These are phyloP conservation scores for Eleutherodactylus coqui DNA, from an alignment of 2,797 vertebrate species.

Conservation along the genomic window DNA sequence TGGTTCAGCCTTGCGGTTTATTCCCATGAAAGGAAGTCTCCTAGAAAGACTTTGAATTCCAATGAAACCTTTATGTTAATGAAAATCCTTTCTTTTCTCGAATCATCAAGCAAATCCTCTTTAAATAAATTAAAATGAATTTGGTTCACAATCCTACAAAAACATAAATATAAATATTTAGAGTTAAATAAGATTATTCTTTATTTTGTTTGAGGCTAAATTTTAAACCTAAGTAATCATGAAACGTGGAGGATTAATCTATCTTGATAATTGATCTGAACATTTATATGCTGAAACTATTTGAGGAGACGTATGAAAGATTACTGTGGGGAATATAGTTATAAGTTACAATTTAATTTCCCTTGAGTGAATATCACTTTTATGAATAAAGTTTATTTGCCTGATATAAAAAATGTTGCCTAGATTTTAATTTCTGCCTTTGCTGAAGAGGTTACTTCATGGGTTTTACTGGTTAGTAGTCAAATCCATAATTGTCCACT, in stretches of 20 bases:
- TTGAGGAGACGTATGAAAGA: conserved; percentile 41
- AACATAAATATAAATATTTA: conserved; percentile 51
- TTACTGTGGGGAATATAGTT: conserved; percentile 30
- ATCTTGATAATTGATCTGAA: conserved; percentile 55
- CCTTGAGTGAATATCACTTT: conserved; percentile 49
- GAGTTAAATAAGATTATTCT: conserved; percentile 28
- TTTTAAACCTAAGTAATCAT: conserved; percentile 26
- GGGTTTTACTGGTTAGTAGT: not conserved
- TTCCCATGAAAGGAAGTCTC: not conserved
- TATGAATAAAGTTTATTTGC: conserved; percentile 37
- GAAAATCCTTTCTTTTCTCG: not conserved
- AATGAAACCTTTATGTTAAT: conserved; percentile 18
- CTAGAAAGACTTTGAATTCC: not conserved
- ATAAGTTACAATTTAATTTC: conserved; percentile 54
- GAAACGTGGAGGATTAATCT: conserved; percentile 50
- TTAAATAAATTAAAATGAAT: conserved; percentile 9
- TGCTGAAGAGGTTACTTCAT: not conserved
- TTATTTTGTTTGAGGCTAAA: conserved; percentile 25
- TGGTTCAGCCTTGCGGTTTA: not conserved
- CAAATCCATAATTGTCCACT: not conserved
- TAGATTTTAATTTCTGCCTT: not conserved
- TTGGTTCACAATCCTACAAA: not conserved
- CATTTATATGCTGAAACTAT: conserved; percentile 50
- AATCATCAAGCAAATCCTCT: conserved; percentile 41
- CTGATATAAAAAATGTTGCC: conserved; percentile 12